Evolutionary conservation across 2,113 vertebrate genomes (phyloP).

Genomic region (Megaceryle torquata): DNA sequence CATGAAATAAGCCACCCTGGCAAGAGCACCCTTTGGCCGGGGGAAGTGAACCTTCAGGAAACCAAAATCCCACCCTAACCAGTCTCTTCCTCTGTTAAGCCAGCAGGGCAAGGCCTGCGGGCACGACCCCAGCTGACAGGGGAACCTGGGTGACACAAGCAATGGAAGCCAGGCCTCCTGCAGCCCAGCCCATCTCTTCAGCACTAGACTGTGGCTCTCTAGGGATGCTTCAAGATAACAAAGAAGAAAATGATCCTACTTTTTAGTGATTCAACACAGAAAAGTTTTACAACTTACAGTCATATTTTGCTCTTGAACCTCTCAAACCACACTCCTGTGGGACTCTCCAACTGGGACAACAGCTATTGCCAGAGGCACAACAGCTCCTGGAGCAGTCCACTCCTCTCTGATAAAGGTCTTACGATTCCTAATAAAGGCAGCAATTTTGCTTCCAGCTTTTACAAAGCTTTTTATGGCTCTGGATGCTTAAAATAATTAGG

Average conservation of each 20-base stretch:
- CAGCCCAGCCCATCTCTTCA: not conserved
- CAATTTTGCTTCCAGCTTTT: constrained; percentile 39
- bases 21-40: not conserved
- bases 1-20: not conserved
- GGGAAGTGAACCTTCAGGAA: not conserved
- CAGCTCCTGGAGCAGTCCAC: not conserved
- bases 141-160: not conserved
- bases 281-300: not conserved
- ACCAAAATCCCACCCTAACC: not conserved
- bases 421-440: constrained; percentile 18
- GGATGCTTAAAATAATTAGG: constrained; percentile 60
- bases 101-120: not conserved
- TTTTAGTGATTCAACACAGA: not conserved
- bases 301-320: not conserved
- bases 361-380: not conserved
- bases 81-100: not conserved
- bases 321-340: not conserved
- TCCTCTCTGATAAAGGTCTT: not conserved
- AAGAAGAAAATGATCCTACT: not conserved
- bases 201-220: not conserved
- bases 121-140: not conserved
- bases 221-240: not conserved
- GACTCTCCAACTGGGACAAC: constrained; percentile 5
- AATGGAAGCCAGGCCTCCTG: not conserved
- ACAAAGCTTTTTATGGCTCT: constrained; percentile 53